Percentiles rank a stretch among this genome's conserved stretches.
Evolutionary conservation across 2,797 vertebrate species (phyloP).

Genomic region (Sebastes steindachneri): DNA sequence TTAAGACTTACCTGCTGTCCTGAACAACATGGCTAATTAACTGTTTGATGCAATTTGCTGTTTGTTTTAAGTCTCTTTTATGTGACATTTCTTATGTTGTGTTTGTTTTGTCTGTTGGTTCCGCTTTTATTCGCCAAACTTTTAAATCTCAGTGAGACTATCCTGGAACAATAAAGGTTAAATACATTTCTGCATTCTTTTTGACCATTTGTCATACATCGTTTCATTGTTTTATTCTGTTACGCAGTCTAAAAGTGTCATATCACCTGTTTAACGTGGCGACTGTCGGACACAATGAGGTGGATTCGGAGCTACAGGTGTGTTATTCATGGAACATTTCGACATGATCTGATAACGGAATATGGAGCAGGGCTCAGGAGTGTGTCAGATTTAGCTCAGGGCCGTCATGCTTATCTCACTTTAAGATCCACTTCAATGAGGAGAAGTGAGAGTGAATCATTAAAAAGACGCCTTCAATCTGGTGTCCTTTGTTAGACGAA

Average conservation of each 20-base stretch:
- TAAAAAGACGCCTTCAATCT: background rate
- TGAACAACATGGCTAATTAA: no score
- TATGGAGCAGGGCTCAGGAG: constrained; percentile 71
- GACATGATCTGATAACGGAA: constrained; percentile 53
- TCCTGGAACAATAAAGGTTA: no score
- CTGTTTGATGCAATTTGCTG: no score
- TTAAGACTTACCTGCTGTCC: background rate
- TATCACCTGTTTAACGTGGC: background rate
- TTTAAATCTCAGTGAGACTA: no score
- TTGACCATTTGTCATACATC: background rate
- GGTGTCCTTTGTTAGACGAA: constrained; percentile 5
- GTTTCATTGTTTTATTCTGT: background rate
- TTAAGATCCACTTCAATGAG: background rate
- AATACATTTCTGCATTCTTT: background rate
- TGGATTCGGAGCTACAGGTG: constrained; percentile 8
- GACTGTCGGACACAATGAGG: background rate
- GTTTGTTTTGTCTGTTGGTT: no score
- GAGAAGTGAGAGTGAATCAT: background rate
- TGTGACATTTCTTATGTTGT: no score
- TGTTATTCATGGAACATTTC: background rate
- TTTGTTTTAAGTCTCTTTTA: no score
- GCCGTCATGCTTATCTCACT: constrained; percentile 14
- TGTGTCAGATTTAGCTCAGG: constrained; percentile 61
- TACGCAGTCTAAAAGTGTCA: background rate
- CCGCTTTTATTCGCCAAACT: no score